Evolutionary conservation across 2,797 vertebrate genomes (phyloP), one percentile per base, ranked within the genome.

Genomic region (Saxicola maurus): DNA sequence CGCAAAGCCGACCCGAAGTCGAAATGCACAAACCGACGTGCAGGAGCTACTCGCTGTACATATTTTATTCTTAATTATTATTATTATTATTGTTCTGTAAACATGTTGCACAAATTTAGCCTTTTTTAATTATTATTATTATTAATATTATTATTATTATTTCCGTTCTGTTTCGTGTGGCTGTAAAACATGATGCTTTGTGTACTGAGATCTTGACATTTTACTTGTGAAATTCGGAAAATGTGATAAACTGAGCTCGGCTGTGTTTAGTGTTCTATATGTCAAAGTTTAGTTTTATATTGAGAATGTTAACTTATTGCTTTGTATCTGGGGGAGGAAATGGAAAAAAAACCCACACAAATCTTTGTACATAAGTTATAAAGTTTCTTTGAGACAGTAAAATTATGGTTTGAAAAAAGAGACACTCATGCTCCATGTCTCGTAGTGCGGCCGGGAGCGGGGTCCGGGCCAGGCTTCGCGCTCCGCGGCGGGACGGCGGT

Each of bases 231-330:
- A 96, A 97, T 96, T 97, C 97, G 96, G 84, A 96, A 96, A 96
- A 96, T 98, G 98, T 98, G 98, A 97, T 98, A 98, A 94, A 94
- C 97, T 98, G 97, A 98, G 96, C 98, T 96, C 96, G 93, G 94
- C 93, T 96, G 98, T 99, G 98, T 98, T 98, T 98, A 97, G 97
- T 97, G 98, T 98, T 98, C 96, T 97, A 97, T 97, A 98, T 98
- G 98, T 98, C 97, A 97, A 98, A 98, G 98, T 98, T 98, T 99
- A 99, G 98, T 99, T 99, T 99, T 99, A 98, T 99, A 98, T 98
- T 98, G 98, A 98, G 98, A 98, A 98, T 97, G 98, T 98, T 99
- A 98, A 99, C 98, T 99, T 99, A 99, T 99, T 98, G 95, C 97
- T 98, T 98, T 98, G 98, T 98, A 98, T 96, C 96, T 97, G 97